A percentile compares a stretch with the other conserved stretches of the same genome.
phyloP scores from a whole-genome alignment of 2,888 invertebrate genomes.

The Tinea semifulvella region DNA sequence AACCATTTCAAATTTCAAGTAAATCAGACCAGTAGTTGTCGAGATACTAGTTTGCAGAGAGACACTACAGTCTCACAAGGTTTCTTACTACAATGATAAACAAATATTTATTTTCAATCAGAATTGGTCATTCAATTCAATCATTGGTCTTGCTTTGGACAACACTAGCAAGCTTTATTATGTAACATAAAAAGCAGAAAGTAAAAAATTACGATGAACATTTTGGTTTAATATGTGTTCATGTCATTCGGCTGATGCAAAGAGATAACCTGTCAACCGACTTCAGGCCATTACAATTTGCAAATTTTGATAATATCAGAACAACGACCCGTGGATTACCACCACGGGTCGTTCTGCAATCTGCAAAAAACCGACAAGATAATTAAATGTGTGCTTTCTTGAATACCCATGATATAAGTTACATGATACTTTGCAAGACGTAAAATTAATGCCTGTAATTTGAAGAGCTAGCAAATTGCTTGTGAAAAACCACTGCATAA shows the following conservation, averaged over 20 bases:
- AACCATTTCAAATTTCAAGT: too few relatives aligned
- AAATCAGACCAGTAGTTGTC: too few relatives aligned
- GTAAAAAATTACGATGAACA: slow-evolving; percentile 1
- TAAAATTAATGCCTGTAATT: background rate
- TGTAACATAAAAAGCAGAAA: too few relatives aligned
- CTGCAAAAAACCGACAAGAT: slow-evolving; percentile 25
- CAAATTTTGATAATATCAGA: slow-evolving; percentile 21
- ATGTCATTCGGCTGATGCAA: slow-evolving; percentile 6
- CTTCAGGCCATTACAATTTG: slow-evolving; percentile 12
- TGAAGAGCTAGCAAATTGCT: slow-evolving; percentile 1
- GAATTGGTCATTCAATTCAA: too few relatives aligned
- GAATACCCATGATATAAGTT: slow-evolving; percentile 2
- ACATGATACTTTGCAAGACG: background rate
- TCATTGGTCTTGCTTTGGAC: too few relatives aligned
- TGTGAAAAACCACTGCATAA: background rate
- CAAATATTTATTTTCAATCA: too few relatives aligned
- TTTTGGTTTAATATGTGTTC: background rate
- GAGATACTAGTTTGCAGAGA: background rate
- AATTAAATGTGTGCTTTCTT: slow-evolving; percentile 9
- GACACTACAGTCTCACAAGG: background rate
- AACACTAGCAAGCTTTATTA: too few relatives aligned
- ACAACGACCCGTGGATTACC: slow-evolving; percentile 38
- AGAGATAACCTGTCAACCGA: slow-evolving; percentile 4
- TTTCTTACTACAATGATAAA: background rate
- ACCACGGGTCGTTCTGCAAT: too few relatives aligned